phyloP scores from a whole-genome alignment of 2,888 invertebrate genomes.

The Leptinotarsa juncta region DNA sequence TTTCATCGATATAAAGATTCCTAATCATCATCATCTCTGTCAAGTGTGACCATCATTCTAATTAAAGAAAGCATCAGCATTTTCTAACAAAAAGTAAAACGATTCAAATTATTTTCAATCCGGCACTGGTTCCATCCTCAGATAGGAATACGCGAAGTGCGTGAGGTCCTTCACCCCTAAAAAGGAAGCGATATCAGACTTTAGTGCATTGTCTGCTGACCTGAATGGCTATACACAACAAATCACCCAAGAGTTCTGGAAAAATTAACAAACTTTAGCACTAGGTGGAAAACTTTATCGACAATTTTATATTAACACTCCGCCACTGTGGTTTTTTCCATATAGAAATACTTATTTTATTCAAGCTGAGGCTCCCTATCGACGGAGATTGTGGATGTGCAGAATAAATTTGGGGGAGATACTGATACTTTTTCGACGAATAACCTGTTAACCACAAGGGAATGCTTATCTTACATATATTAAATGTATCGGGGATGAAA shows the following conservation, averaged over 20 bases:
- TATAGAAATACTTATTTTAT: conserved; percentile 3
- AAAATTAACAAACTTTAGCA: background rate
- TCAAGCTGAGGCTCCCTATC: background rate
- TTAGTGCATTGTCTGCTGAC: conserved; percentile 43
- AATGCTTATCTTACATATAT: background rate
- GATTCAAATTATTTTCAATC: background rate
- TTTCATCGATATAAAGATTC: too few species aligned
- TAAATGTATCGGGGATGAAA: too few species aligned
- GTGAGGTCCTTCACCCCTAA: conserved; percentile 47
- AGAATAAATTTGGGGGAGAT: background rate
- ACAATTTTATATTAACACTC: background rate
- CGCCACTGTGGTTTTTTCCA: background rate
- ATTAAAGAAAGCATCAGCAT: too few species aligned
- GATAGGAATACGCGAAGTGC: conserved; percentile 32
- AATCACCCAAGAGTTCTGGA: conserved; percentile 23
- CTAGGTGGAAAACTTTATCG: background rate
- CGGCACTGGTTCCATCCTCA: background rate
- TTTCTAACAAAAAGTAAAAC: too few species aligned
- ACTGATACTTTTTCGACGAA: background rate
- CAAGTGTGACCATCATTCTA: too few species aligned
- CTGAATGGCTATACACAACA: conserved; percentile 38
- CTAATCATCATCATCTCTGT: too few species aligned
- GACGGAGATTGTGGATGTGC: background rate
- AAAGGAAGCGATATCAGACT: conserved; percentile 30
- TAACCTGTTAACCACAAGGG: background rate